Percentiles rank a stretch among this genome's conserved stretches.
Evolutionary conservation across 2,888 invertebrate species (phyloP).

Genomic region (Acronicta leporina): DNA sequence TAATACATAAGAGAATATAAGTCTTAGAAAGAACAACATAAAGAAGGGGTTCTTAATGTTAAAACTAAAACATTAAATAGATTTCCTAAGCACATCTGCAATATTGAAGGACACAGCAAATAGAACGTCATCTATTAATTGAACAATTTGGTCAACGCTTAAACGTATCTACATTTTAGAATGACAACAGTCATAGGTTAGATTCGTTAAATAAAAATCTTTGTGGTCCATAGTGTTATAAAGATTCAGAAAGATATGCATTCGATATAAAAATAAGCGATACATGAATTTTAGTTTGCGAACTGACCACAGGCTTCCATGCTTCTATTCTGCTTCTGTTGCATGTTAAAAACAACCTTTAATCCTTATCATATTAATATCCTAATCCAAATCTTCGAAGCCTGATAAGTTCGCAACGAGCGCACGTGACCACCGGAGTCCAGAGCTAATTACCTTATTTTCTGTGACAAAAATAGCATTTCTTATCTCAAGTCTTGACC

Average conservation of each 20-base stretch:
- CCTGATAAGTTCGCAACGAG: slow-evolving; percentile 50
- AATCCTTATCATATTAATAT: slow-evolving; percentile 20
- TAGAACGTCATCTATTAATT: slow-evolving; percentile 48
- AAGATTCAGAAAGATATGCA: slow-evolving; percentile 53
- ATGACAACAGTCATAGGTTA: slow-evolving; percentile 47
- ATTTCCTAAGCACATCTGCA: slow-evolving; percentile 43
- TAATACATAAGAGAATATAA: slow-evolving; percentile 45
- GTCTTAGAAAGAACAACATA: slow-evolving; percentile 46
- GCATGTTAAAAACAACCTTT: slow-evolving; percentile 18
- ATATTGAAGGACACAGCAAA: slow-evolving; percentile 28
- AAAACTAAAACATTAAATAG: slow-evolving; percentile 40
- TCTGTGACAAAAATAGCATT: slow-evolving; percentile 87
- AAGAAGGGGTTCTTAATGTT: slow-evolving; percentile 41
- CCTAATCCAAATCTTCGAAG: slow-evolving; percentile 28
- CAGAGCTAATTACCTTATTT: slow-evolving; percentile 79
- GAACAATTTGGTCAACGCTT: slow-evolving; percentile 56
- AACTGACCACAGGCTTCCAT: slow-evolving; percentile 42
- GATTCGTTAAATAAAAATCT: slow-evolving; percentile 58
- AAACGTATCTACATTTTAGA: slow-evolving; percentile 56
- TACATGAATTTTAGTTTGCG: slow-evolving; percentile 50
- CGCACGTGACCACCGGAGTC: slow-evolving; percentile 82
- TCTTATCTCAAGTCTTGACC: slow-evolving; percentile 76
- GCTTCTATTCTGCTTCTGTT: slow-evolving; percentile 13
- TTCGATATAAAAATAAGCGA: slow-evolving; percentile 64
- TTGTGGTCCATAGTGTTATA: slow-evolving; percentile 53